Percentiles rank a stretch among this genome's conserved stretches.
These are phyloP conservation scores for Drosophila sechellia DNA, from an alignment of 1,140 invertebrate species.

Conservation along the genomic window DNA sequence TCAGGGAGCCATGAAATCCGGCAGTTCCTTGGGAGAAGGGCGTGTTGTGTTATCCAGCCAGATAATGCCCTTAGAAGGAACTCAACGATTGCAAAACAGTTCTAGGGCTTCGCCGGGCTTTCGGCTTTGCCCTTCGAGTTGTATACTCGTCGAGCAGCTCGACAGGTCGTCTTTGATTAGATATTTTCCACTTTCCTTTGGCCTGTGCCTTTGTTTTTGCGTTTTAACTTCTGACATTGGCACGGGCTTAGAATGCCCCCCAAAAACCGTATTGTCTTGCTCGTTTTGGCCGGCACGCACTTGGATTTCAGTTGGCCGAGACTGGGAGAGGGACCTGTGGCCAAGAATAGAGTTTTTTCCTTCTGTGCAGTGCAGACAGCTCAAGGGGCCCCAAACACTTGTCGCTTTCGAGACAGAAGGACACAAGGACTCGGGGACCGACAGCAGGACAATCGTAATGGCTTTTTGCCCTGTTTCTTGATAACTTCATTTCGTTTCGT, in stretches of 20 bases:
- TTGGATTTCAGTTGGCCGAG: constrained; percentile 51
- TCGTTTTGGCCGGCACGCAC: constrained; percentile 52
- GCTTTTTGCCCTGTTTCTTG: constrained; percentile 61
- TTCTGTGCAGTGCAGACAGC: constrained; percentile 23
- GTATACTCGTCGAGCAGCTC: constrained; percentile 14
- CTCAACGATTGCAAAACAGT: constrained; percentile 68
- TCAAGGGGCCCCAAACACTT: constrained; percentile 58
- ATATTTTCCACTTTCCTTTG: constrained; percentile 74
- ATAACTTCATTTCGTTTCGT: constrained; percentile 77
- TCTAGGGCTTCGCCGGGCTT: constrained; percentile 56
- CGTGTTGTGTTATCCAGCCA: constrained; percentile 9
- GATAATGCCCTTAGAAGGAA: constrained; percentile 45
- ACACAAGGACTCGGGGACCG: constrained; percentile 16
- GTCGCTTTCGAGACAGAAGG: constrained; percentile 41
- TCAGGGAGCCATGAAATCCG: constrained; percentile 21
- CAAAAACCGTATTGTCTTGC: constrained; percentile 51
- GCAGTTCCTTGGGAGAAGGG: constrained; percentile 4
- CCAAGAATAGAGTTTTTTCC: constrained; percentile 15
- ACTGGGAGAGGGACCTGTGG: constrained; percentile 9
- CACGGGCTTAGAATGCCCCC: constrained; percentile 30
- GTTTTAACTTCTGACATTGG: constrained; percentile 75
- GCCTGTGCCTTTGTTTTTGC: constrained; percentile 37
- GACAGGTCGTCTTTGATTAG: constrained; percentile 64
- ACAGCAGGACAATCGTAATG: constrained; percentile 54
- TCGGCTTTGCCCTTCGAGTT: constrained; percentile 48